Conservation (phyloP, 2,797 vertebrate genomes). For the Pristis pectinata region DNA sequence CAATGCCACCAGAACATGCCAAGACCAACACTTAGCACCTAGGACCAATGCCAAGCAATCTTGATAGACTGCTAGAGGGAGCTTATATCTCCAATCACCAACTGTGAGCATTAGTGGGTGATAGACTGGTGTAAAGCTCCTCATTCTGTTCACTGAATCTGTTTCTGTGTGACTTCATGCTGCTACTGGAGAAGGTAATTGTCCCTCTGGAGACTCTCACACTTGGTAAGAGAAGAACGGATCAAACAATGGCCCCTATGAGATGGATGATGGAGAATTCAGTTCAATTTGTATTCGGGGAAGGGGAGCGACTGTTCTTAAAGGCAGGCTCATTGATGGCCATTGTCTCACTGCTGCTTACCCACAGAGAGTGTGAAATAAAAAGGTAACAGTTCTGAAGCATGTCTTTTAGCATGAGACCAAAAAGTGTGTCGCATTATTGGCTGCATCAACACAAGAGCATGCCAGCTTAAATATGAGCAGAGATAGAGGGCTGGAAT, state of each 20-base stretch:
- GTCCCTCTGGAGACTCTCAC: too few relatives aligned
- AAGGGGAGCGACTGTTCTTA: background rate
- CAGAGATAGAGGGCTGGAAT: background rate
- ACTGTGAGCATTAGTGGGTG: background rate
- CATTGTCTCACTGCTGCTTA: background rate
- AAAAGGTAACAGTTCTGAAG: background rate
- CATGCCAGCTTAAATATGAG: background rate
- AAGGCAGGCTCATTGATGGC: background rate
- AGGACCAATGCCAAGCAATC: background rate
- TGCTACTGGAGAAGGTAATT: too few relatives aligned
- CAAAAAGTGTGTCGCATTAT: background rate
- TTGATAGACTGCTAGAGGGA: background rate
- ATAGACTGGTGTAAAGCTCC: too few relatives aligned
- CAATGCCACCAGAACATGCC: background rate
- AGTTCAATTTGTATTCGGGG: background rate
- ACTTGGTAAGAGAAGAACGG: background rate
- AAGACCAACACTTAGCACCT: background rate
- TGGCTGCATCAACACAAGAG: background rate
- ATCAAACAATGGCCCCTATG: background rate
- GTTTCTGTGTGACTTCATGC: too few relatives aligned
- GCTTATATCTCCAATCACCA: background rate
- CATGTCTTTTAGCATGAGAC: background rate
- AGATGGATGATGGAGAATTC: background rate
- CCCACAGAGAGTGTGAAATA: background rate
- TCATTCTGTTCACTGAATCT: background rate